A percentile compares a stretch with the other conserved stretches of the same genome.
Conservation (phyloP, 2,888 invertebrate genomes). For the Pristionchus entomophagus region DNA sequence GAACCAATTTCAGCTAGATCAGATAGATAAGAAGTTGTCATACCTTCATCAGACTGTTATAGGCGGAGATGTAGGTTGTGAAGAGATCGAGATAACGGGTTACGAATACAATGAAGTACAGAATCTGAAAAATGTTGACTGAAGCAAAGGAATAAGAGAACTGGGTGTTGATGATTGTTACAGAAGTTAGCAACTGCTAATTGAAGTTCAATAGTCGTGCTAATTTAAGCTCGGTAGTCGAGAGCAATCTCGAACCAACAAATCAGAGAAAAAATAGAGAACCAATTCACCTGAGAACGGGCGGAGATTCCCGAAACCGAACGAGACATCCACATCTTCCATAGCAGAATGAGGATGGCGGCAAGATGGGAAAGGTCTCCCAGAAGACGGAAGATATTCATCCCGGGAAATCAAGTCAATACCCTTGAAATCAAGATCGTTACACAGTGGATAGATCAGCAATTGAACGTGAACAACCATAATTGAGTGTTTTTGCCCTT, state of each 20-base stretch:
- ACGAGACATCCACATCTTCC: slow-evolving; percentile 99
- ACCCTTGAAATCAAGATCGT: neutral
- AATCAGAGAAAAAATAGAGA: no score
- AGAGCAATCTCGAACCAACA: no score
- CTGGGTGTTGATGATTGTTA: no score
- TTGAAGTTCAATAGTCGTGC: no score
- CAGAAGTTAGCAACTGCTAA: no score
- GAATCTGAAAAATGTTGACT: slow-evolving; percentile 62
- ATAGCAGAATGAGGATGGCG: slow-evolving; percentile 92
- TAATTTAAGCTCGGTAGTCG: no score
- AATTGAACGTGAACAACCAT: neutral
- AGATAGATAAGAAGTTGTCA: neutral
- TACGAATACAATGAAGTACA: slow-evolving; percentile 73
- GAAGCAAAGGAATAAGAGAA: no score
- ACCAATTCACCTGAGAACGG: slow-evolving; percentile 60
- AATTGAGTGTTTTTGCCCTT: no score
- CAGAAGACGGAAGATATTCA: slow-evolving; percentile 98
- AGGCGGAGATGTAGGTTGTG: slow-evolving; percentile 93
- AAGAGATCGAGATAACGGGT: slow-evolving; percentile 90
- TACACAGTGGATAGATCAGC: neutral
- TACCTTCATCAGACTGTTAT: slow-evolving; percentile 96
- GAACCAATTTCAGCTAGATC: neutral
- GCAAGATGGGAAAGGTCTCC: slow-evolving; percentile 97
- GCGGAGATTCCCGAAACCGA: slow-evolving; percentile 80
- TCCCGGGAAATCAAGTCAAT: slow-evolving; percentile 76